Evolutionary conservation across 2,113 vertebrate species (phyloP).

Genomic region (Urocolius indicus): DNA sequence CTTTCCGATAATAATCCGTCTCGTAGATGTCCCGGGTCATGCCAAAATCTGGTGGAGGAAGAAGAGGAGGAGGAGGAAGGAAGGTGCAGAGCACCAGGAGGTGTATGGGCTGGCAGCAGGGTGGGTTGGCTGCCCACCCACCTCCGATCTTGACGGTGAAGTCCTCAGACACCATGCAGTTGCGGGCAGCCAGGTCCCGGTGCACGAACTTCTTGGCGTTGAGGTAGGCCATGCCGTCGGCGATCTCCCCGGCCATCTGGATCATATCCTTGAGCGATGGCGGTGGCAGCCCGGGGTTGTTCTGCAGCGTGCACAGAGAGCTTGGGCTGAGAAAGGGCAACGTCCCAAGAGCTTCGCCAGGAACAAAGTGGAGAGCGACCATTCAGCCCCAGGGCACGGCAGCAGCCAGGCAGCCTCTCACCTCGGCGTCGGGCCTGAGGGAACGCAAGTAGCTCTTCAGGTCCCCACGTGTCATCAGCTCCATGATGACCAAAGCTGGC

Average conservation of each 20-base stretch:
- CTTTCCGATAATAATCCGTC: constrained; percentile 84
- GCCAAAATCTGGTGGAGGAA: constrained; percentile 75
- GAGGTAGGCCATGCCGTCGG: constrained; percentile 85
- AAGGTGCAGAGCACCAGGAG: neutral
- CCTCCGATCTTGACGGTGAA: constrained; percentile 86
- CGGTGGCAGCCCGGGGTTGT: constrained; percentile 69
- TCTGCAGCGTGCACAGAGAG: constrained; percentile 39
- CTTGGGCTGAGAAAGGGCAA: neutral
- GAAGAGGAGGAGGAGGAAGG: neutral
- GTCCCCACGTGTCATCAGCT: constrained; percentile 83
- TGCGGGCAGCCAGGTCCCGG: constrained; percentile 82
- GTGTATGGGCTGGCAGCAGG: rapidly evolving
- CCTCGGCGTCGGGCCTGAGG: constrained; percentile 78
- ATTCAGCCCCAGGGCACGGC: rapidly evolving
- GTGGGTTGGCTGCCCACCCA: neutral
- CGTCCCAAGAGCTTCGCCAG: rapidly evolving
- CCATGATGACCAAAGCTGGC: constrained; percentile 85
- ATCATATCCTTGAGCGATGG: constrained; percentile 79
- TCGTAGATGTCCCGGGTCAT: constrained; percentile 87
- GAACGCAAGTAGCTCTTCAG: constrained; percentile 84
- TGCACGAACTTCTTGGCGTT: constrained; percentile 85
- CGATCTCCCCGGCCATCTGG: constrained; percentile 85
- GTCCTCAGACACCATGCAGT: constrained; percentile 87
- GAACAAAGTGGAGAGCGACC: no score
- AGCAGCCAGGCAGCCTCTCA: neutral